Conservation (phyloP, 2,113 vertebrate genomes). For the Thalassarche chlororhynchos region DNA sequence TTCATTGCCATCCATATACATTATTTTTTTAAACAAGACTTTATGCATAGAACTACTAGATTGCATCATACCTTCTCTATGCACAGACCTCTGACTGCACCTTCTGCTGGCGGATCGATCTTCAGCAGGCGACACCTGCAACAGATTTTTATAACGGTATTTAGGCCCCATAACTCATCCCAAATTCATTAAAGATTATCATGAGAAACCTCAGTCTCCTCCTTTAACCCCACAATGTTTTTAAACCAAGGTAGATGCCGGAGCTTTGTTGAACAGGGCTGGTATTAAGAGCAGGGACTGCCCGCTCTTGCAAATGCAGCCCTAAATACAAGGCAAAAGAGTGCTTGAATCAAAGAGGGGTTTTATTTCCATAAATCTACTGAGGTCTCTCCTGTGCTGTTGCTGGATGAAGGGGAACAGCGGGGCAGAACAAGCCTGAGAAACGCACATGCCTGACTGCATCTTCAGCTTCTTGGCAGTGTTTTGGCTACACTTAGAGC, state of each 20-base stretch:
- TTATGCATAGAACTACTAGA: neutral
- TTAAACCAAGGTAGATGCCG: fast-evolving
- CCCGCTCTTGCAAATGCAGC: neutral
- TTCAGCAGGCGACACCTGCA: neutral
- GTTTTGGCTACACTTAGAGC: fast-evolving
- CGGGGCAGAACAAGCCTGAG: neutral
- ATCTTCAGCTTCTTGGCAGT: neutral
- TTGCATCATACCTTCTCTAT: neutral
- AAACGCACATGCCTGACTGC: fast-evolving
- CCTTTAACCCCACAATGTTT: neutral
- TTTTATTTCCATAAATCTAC: neutral
- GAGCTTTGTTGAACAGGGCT: neutral
- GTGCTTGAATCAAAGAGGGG: fast-evolving
- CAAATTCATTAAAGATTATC: no score
- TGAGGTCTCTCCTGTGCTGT: neutral
- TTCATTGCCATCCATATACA: fast-evolving
- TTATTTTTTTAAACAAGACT: neutral
- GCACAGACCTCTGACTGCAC: neutral
- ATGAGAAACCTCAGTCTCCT: fast-evolving
- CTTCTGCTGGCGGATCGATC: neutral
- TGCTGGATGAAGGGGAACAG: neutral
- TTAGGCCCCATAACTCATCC: neutral
- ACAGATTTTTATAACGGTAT: no score
- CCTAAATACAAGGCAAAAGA: no score
- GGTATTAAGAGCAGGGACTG: fast-evolving